These are phyloP conservation scores for Deilephila porcellus DNA, from an alignment of 2,888 invertebrate species.

Conservation along the genomic window DNA sequence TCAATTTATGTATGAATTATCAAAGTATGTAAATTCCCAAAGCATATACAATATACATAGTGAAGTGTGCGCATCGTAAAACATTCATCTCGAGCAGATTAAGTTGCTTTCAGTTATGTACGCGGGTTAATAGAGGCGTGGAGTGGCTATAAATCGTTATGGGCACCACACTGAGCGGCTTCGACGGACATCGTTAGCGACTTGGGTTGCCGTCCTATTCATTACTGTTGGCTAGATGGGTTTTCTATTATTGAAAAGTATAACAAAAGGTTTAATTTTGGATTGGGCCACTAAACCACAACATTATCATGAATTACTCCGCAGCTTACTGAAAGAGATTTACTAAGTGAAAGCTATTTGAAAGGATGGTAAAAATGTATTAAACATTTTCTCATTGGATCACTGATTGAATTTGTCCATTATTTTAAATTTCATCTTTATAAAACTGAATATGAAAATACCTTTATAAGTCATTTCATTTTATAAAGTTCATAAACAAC, in stretches of 20 bases:
- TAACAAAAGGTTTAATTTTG: too few relatives aligned
- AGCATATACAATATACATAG: not conserved
- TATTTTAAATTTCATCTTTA: too few relatives aligned
- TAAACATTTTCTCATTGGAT: too few relatives aligned
- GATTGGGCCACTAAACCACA: too few relatives aligned
- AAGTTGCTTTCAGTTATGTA: constrained; percentile 45
- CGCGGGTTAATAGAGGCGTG: constrained; percentile 53
- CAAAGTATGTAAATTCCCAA: not conserved
- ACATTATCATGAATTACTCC: too few relatives aligned
- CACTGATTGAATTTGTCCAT: too few relatives aligned
- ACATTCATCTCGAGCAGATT: constrained; percentile 41
- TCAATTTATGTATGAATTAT: not conserved
- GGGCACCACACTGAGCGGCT: constrained; percentile 43
- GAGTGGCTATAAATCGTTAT: constrained; percentile 59
- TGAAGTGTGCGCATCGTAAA: constrained; percentile 29
- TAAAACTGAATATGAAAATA: too few relatives aligned
- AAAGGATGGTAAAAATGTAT: too few relatives aligned
- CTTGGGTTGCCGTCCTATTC: not conserved
- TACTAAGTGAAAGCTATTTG: too few relatives aligned
- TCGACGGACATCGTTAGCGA: constrained; percentile 32
- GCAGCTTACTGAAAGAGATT: too few relatives aligned
- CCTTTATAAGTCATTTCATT: too few relatives aligned
- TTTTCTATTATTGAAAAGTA: not conserved
- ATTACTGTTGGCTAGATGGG: not conserved
- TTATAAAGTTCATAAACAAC: too few relatives aligned